Base-by-base conservation (phyloP, 2,797 vertebrate genomes). In the Leptoclinus maculatus region DNA sequence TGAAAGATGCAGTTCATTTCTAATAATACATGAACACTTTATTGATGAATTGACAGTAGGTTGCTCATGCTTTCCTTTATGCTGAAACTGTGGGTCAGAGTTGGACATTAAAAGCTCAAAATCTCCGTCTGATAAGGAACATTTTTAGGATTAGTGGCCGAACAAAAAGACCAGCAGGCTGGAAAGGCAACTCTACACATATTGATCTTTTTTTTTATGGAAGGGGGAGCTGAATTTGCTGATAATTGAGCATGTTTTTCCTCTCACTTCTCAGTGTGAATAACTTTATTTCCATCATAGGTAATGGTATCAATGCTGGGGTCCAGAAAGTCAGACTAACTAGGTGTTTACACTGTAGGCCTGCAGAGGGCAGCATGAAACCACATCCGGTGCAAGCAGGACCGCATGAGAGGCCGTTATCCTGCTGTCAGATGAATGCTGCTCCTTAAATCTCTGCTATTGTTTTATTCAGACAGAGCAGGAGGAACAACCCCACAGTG, bases 331-430 rank as follows among this genome's bases (percentile, higher is more conserved):
- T 34, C 1, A 57, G 9, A 25, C 8, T 14, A 68, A 39, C 36
- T 21, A 58, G 25, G n/a, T 56, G 65, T 27, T 47, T 59, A 17
- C 59, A 21, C 1, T 6, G n/a, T 16, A 0, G 0, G 41, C 80
- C 87, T 51, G 83, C 76, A 85, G 87, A 54, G 64, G 85, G 83
- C 83, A 80, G 83, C 49, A 51, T 71, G 12, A 43, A 0, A 10
- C 82, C 27, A 23, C 11, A n/a, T 17, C 14, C n/a, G 3, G 12
- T 21, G 38, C 7, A 58, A 32, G 54, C 17, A 13, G 13, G 27
- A 17, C 4, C 23, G 23, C 32, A 8, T 2, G 7, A 21, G 10
- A 7, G 16, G 13, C 16, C 14, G 57, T 12, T 13, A 25, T 5
- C 27, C 32, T 43, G 41, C 7, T 5, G 17, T 47, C 32, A 47